phyloP scores from a whole-genome alignment of 2,113 vertebrate species.

The Tenebrosternarchus preto region DNA sequence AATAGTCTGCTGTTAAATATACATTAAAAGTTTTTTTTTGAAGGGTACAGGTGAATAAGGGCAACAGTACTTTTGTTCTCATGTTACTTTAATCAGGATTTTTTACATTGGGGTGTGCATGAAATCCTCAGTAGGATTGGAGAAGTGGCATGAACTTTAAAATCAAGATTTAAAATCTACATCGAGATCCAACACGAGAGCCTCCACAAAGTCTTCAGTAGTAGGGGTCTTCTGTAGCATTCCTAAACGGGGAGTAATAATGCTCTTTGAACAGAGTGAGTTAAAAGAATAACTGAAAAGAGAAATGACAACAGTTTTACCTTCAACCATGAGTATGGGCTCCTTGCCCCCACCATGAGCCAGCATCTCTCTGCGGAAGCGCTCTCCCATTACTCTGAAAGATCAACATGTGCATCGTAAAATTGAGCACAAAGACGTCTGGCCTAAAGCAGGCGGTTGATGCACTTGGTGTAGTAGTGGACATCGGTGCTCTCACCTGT shows the following conservation, averaged over 20 bases:
- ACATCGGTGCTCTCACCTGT: slow-evolving; percentile 73
- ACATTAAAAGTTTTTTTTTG: too few relatives aligned
- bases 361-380: slow-evolving; percentile 92
- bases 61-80: too few relatives aligned
- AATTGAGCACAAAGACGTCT: too few relatives aligned
- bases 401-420: too few relatives aligned
- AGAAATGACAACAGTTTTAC: slow-evolving; percentile 66
- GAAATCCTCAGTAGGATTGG: too few relatives aligned
- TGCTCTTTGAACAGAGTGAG: not conserved
- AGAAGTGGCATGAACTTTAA: not conserved
- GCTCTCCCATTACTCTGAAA: slow-evolving; percentile 88
- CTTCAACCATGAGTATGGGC: slow-evolving; percentile 92
- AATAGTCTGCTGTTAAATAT: too few relatives aligned
- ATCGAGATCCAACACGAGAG: slow-evolving; percentile 44
- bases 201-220: slow-evolving; percentile 44
- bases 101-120: too few relatives aligned
- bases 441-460: too few relatives aligned
- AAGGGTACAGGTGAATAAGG: too few relatives aligned
- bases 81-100: too few relatives aligned
- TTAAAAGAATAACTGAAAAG: not conserved
- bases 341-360: slow-evolving; percentile 90
- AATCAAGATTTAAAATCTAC: not conserved
- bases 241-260: slow-evolving; percentile 34
- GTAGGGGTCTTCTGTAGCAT: slow-evolving; percentile 45
- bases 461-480: too few relatives aligned